Base-by-base conservation (phyloP, 35 echinoderm and acorn worm species). In the Amphiura filiformis region DNA sequence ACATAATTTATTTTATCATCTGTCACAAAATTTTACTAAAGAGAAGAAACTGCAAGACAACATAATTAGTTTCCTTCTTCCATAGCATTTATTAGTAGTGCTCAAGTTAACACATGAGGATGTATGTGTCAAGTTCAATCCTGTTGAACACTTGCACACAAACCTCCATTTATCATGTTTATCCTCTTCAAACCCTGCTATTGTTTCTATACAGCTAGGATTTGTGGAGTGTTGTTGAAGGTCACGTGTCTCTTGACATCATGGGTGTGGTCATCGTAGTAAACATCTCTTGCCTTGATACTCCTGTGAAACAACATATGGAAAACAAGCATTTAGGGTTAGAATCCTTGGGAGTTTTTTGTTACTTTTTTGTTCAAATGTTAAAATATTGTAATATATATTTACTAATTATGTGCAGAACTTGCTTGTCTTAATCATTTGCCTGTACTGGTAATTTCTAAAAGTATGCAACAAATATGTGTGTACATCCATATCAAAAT, bases 181-280 rank as follows among this genome's bases (percentile, higher is more conserved):
- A n/a, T n/a, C n/a, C n/a, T n/a, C n/a, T n/a, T n/a, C n/a, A n/a
- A n/a, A n/a, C n/a, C n/a, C n/a, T n/a, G n/a, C n/a, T n/a, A n/a
- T n/a, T n/a, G n/a, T n/a, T n/a, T 83, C 34, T 26, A 83, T 41
- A 80, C 87, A 40, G 90, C 94, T 61, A 92, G 82, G 23, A 92
- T 82, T 92, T 92, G 94, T 39, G 94, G 90, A 52, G 88, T 56
- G 20, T 79, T 78, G 84, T 90, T 91, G 83, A 96, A 89, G 82
- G 81, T 96, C 36, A 92, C 86, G 18, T 87, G 90, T 81, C 90
- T 92, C 87, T 99, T 99, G 76, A 83, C 65, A 61, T 99, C 96
- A 37, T 98, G 96, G 61, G 93, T 99, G 84, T 99, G 96, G 93
- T 99, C 96, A 84, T 99, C 96, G 32, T 90, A 94, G 84, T 89